Conservation (phyloP, 2,113 vertebrate genomes). For the Erpornis zantholeuca region DNA sequence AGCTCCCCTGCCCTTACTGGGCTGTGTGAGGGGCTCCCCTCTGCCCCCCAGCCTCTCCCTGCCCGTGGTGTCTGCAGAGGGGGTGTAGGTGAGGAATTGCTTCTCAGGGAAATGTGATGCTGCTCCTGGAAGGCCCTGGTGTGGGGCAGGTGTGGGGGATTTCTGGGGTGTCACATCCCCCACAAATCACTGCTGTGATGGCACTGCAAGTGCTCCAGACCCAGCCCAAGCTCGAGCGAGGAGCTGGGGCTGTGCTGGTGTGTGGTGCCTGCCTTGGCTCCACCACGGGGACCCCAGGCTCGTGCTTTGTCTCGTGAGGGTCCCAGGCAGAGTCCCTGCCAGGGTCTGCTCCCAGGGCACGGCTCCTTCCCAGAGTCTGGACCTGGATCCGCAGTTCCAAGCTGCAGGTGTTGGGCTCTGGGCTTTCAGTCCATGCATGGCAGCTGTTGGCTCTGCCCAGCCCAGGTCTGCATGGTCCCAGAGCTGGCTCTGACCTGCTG, state of each 20-base stretch:
- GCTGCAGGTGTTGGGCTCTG: background rate
- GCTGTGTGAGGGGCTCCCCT: background rate
- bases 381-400: background rate
- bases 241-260: background rate
- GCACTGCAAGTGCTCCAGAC: background rate
- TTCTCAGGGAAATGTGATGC: background rate
- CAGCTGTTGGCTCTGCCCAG: background rate
- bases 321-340: background rate
- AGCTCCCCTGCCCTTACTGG: accelerated
- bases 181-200: background rate
- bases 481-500: background rate
- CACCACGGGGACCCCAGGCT: background rate
- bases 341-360: background rate
- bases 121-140: background rate
- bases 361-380: background rate
- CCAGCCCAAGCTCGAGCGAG: accelerated
- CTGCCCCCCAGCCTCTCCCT: background rate
- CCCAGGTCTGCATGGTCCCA: accelerated
- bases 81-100: accelerated
- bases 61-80: accelerated
- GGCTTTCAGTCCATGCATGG: accelerated
- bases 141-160: no score
- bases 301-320: background rate
- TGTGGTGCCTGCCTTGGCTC: background rate
- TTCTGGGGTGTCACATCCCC: background rate